These are phyloP conservation scores for Megalopta genalis DNA, from an alignment of 1,140 invertebrate genomes.

Conservation along the genomic window DNA sequence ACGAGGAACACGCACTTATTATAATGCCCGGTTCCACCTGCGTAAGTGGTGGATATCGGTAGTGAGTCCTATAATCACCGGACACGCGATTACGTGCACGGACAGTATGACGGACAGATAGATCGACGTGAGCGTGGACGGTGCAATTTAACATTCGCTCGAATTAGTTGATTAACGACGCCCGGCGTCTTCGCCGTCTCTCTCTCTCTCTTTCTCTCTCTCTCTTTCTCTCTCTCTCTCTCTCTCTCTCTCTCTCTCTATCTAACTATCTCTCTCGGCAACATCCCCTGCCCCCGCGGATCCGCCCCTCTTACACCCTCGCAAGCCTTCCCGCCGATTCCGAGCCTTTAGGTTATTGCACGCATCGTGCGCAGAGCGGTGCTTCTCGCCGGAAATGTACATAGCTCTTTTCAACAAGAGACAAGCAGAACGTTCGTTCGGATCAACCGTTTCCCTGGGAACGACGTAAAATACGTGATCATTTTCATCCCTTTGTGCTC, in stretches of 20 bases:
- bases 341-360: too few relatives aligned
- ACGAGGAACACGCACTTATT: conserved; percentile 61
- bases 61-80: conserved; percentile 70
- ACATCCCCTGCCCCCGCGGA: neutral
- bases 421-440: too few relatives aligned
- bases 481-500: too few relatives aligned
- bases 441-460: too few relatives aligned
- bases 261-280: too few relatives aligned
- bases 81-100: conserved; percentile 64
- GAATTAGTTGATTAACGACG: conserved; percentile 72
- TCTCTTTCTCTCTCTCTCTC: too few relatives aligned
- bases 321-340: neutral
- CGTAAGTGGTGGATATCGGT: conserved; percentile 58
- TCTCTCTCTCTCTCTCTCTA: too few relatives aligned
- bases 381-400: too few relatives aligned
- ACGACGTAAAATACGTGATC: too few relatives aligned
- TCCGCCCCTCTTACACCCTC: conserved; percentile 33
- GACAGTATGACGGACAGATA: conserved; percentile 59
- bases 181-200: neutral
- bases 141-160: conserved; percentile 71
- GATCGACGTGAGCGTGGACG: conserved; percentile 57
- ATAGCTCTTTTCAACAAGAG: too few relatives aligned
- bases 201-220: too few relatives aligned
- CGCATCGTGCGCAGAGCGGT: too few relatives aligned
- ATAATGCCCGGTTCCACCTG: conserved; percentile 64